phyloP scores from a whole-genome alignment of 2,113 vertebrate genomes.

The Mobula hypostoma region DNA sequence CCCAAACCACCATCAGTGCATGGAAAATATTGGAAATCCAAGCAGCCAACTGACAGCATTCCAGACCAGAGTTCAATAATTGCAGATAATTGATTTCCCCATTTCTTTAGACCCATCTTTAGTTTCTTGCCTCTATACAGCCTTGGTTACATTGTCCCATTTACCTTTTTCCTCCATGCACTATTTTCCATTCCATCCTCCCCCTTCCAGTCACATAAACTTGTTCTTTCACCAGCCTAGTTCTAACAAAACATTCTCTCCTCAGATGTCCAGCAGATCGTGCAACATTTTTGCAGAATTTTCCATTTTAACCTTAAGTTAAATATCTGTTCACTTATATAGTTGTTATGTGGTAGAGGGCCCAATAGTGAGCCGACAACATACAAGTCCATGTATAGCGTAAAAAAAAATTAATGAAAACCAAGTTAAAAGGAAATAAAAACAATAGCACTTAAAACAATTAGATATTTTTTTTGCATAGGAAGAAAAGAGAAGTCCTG shows the following conservation, averaged over 20 bases:
- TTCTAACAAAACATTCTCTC: background rate
- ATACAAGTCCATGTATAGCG: no score
- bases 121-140: no score
- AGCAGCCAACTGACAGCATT: background rate
- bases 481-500: slow-evolving; percentile 10
- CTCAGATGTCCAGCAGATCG: background rate
- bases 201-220: no score
- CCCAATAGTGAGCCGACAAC: background rate
- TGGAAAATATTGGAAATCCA: background rate
- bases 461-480: slow-evolving; percentile 31
- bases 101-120: no score
- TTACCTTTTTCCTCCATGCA: background rate
- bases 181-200: background rate
- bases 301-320: background rate
- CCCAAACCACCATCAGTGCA: no score
- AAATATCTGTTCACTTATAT: background rate
- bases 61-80: no score
- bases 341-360: background rate
- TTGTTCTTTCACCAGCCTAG: no score
- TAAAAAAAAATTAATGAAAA: no score
- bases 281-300: no score
- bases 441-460: slow-evolving; percentile 1
- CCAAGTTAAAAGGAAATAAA: slow-evolving; percentile 1
- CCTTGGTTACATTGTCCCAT: no score
- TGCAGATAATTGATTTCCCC: no score